Conservation (phyloP, 1,140 invertebrate genomes). For the Phthorimaea operculella region DNA sequence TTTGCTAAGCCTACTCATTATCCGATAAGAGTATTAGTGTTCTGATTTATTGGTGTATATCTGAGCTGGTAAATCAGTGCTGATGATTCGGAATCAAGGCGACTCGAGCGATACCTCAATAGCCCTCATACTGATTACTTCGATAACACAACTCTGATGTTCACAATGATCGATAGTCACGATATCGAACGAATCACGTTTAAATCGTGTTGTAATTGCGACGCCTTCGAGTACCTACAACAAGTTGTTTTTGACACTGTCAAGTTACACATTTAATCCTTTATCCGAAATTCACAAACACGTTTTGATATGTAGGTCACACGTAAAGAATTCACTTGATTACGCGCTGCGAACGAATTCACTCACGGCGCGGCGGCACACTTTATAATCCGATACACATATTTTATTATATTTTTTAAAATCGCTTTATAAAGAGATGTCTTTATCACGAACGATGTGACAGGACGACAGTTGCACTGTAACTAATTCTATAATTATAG, state of each 20-base stretch:
- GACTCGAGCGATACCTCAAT: background rate
- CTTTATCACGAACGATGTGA: background rate
- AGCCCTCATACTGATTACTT: background rate
- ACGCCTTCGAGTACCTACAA: background rate
- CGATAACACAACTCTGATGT: background rate
- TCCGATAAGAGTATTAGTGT: constrained; percentile 7
- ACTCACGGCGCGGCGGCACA: no score
- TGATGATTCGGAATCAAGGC: constrained; percentile 14
- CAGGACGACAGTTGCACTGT: background rate
- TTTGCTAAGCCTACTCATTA: constrained; percentile 1
- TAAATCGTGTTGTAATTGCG: background rate
- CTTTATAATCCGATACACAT: background rate
- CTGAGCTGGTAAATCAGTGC: constrained; percentile 13
- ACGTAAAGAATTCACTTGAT: no score
- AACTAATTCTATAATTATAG: constrained; percentile 1
- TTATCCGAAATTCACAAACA: no score
- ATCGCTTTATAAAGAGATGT: no score
- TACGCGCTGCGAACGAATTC: no score
- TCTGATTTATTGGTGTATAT: constrained; percentile 7
- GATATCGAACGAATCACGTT: background rate
- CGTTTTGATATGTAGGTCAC: no score
- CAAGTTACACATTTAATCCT: no score
- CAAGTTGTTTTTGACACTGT: no score
- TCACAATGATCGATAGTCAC: background rate
- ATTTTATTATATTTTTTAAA: no score